Conservation (phyloP, 2,113 vertebrate species). For the Potamarius usumacintae region DNA sequence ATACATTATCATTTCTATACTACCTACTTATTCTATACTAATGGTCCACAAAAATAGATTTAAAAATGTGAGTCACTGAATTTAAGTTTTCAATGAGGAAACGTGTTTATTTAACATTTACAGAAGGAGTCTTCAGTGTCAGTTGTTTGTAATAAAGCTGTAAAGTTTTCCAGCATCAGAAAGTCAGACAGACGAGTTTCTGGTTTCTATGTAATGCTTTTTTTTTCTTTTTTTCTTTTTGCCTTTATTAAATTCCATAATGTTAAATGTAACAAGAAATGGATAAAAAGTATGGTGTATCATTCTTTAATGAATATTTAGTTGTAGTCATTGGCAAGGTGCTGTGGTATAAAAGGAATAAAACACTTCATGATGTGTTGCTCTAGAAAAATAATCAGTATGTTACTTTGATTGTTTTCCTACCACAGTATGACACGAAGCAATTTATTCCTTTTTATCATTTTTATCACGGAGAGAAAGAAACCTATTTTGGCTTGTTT, state of each 20-base stretch:
- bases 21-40: too few relatives aligned
- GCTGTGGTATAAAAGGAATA: neutral
- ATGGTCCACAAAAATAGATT: too few relatives aligned
- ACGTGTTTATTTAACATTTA: too few relatives aligned
- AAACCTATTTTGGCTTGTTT: neutral
- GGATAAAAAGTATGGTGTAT: neutral
- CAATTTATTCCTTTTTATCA: neutral
- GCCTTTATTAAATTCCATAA: neutral
- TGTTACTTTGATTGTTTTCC: neutral
- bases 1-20: neutral
- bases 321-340: neutral
- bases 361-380: neutral
- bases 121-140: too few relatives aligned
- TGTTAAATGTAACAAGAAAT: neutral
- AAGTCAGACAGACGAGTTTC: too few relatives aligned
- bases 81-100: too few relatives aligned
- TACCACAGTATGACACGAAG: neutral
- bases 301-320: too few relatives aligned
- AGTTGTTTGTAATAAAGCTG: too few relatives aligned
- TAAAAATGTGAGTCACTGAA: too few relatives aligned
- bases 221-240: too few relatives aligned
- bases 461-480: neutral
- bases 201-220: too few relatives aligned
- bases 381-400: neutral
- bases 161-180: too few relatives aligned